Percentiles rank a stretch among this genome's conserved stretches.
phyloP scores from a whole-genome alignment of 2,888 invertebrate genomes.

The Holacanthella duospinosa region DNA sequence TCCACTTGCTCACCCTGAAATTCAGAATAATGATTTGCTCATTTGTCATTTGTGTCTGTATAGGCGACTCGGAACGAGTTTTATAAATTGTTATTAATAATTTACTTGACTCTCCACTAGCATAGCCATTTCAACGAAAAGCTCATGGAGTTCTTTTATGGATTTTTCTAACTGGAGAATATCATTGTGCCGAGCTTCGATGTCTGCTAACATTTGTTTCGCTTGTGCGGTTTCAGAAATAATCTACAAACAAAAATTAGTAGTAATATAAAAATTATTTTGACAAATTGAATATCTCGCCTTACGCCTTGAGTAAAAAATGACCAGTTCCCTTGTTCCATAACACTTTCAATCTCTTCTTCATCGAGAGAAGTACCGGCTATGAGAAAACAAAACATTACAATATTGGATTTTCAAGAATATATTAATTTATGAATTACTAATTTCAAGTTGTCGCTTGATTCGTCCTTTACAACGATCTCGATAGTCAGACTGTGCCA shows the following conservation, averaged over 20 bases:
- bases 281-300: no score
- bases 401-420: background rate
- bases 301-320: conserved; percentile 25
- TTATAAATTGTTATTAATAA: no score
- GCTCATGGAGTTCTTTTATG: conserved; percentile 63
- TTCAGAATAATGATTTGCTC: conserved; percentile 3
- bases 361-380: conserved; percentile 18
- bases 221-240: conserved; percentile 24
- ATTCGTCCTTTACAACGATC: conserved; percentile 51
- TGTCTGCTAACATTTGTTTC: conserved; percentile 57
- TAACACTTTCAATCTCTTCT: conserved; percentile 25
- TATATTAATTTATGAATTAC: conserved; percentile 40
- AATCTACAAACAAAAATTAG: conserved; percentile 15
- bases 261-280: no score
- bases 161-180: conserved; percentile 69
- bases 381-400: conserved; percentile 3
- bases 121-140: conserved; percentile 73
- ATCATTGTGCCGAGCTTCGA: conserved; percentile 71
- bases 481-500: conserved; percentile 50
- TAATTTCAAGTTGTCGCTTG: conserved; percentile 50
- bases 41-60: background rate
- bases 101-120: conserved; percentile 63
- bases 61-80: no score
- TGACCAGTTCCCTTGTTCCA: conserved; percentile 22
- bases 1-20: conserved; percentile 53